Conservation (phyloP, 1,140 invertebrate genomes). For the Propsilocerus akamusi region DNA sequence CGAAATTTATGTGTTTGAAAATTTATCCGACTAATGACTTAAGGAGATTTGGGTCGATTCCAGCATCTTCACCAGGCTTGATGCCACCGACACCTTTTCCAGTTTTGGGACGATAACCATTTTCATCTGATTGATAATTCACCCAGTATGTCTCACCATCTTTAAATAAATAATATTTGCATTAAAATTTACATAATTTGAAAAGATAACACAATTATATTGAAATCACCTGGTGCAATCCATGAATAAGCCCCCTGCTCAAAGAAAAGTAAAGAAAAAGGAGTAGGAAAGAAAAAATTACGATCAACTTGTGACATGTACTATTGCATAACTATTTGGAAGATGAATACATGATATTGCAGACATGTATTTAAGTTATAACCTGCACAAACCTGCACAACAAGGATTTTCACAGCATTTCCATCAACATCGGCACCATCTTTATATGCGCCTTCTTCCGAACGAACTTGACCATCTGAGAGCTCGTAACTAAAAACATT, state of each 20-base stretch:
- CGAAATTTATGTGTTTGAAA: too few relatives aligned
- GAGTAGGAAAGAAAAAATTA: too few relatives aligned
- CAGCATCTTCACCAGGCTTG: conserved; percentile 3
- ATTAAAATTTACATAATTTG: too few relatives aligned
- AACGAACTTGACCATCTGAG: conserved; percentile 4
- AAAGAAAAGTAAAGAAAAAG: too few relatives aligned
- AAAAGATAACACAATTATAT: too few relatives aligned
- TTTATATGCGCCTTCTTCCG: not conserved
- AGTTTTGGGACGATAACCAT: conserved; percentile 4
- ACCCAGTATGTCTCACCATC: conserved; percentile 7
- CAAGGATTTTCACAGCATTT: not conserved
- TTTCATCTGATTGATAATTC: conserved; percentile 4
- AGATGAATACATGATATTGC: too few relatives aligned
- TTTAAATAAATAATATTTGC: not conserved
- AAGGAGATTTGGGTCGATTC: conserved; percentile 3
- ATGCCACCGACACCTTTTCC: conserved; percentile 6
- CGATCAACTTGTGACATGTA: too few relatives aligned
- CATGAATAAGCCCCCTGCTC: not conserved
- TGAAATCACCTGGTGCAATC: conserved; percentile 2
- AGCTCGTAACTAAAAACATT: conserved; percentile 5
- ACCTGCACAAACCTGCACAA: too few relatives aligned
- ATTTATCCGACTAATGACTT: conserved; percentile 6
- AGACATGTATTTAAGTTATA: too few relatives aligned
- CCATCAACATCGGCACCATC: not conserved
- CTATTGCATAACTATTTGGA: too few relatives aligned